A percentile compares a stretch with the other conserved stretches of the same genome.
These are phyloP conservation scores for Clitarchus hookeri DNA, from an alignment of 2,888 invertebrate genomes.

Conservation along the genomic window DNA sequence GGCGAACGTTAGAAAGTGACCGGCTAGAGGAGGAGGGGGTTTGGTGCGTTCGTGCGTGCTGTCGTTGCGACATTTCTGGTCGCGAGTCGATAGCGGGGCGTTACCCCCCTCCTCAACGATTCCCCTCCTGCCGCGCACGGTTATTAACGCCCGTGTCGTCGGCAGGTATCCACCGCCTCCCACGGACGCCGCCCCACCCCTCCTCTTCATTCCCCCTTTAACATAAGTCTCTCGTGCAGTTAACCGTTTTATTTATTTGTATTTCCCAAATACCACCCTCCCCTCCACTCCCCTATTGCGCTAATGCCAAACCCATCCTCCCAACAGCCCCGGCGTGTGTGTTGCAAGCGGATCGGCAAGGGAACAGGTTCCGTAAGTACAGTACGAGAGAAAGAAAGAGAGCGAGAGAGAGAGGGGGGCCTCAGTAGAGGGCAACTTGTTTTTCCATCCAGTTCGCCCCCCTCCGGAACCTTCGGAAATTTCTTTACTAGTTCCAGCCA, in stretches of 20 bases:
- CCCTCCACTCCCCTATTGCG: not conserved
- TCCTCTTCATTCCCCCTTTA: not conserved
- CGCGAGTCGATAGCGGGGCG: not conserved
- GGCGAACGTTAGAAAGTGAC: no score
- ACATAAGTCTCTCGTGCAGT: not conserved
- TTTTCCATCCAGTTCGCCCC: not conserved
- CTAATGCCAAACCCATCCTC: not conserved
- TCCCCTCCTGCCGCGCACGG: not conserved
- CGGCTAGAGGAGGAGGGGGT: not conserved
- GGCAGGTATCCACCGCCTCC: not conserved
- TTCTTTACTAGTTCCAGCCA: not conserved
- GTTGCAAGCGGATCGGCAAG: not conserved
- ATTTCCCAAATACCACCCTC: not conserved
- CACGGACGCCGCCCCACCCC: not conserved
- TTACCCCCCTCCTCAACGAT: not conserved
- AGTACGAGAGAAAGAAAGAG: not conserved
- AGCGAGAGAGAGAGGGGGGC: not conserved
- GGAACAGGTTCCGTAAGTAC: slow-evolving; percentile 11
- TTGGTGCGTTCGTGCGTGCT: not conserved
- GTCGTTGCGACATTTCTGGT: not conserved
- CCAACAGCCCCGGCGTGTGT: not conserved
- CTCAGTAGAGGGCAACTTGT: not conserved
- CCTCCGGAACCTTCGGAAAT: not conserved
- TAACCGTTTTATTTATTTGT: slow-evolving; percentile 10
- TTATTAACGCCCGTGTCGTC: not conserved